Base-by-base conservation (phyloP, 1,140 invertebrate genomes). In the Drosophila lacertosa region DNA sequence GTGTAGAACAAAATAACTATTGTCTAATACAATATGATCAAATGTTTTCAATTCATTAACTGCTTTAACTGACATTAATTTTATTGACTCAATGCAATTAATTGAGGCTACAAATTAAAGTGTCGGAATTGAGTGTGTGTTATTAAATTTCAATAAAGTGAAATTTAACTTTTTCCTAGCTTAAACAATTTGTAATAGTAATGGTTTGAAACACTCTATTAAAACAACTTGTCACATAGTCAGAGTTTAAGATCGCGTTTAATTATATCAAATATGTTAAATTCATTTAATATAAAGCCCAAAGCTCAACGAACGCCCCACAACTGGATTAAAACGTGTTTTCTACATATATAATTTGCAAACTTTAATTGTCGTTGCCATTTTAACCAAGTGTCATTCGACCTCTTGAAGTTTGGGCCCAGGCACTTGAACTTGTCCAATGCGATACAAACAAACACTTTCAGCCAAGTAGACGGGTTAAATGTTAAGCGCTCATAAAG, bases 391-490 rank as follows among this genome's bases (percentile, higher is more conserved):
- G 60, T 57, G 50, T 58, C 53, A 54, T 58, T 59, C 47, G 54
- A 10, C 32, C n/a, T 18, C 13, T 68, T 35, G 22, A 11, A 18
- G 58, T 18, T 53, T 53, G 48, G 48, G 58, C 26, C 32, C 29
- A 57, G 66, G 44, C 40, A 67, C 81, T 84, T 84, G 81, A 84
- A 84, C 81, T 83, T 83, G 80, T 55, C 37, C 45, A 40, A 32
- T 13, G 29, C 26, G 37, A 33, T 24, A 40, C 35, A 50, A 32
- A 50, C 16, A 54, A 20, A 29, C 55, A 44, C 40, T 62, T 53
- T 35, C 32, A 44, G 63, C 42, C 40, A 51, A 54, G 26, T 42
- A 58, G 48, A 58, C 58, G 42, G 78, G 77, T 81, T 80, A 78
- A 78, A 78, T 65, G 64, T 69, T 79, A 77, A 58, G 51, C 78